Percentiles rank a stretch among this genome's conserved stretches.
Conservation (phyloP, 2,888 invertebrate species). For the Hymenopus coronatus region DNA sequence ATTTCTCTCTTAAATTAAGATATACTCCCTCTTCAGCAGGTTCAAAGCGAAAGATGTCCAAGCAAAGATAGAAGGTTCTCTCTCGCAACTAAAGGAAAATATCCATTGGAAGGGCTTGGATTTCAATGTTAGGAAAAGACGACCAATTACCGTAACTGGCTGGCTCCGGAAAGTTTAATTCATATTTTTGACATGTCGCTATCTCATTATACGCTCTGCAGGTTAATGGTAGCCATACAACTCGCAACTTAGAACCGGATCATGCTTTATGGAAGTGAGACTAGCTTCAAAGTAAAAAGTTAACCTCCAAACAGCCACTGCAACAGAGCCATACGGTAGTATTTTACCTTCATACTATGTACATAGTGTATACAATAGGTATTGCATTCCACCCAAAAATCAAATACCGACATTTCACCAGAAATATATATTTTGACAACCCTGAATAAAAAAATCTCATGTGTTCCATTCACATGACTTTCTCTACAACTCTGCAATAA, state of each 20-base stretch:
- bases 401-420: no score
- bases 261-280: background rate
- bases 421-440: no score
- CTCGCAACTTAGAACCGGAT: background rate
- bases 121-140: slow-evolving; percentile 13
- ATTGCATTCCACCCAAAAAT: no score
- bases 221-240: background rate
- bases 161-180: slow-evolving; percentile 9
- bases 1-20: slow-evolving; percentile 21
- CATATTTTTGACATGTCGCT: slow-evolving; percentile 15
- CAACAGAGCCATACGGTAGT: background rate
- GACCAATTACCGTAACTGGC: slow-evolving; percentile 17
- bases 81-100: slow-evolving; percentile 10
- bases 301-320: background rate
- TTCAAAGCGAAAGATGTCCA: slow-evolving; percentile 17
- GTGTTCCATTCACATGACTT: no score
- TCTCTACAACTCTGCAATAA: no score
- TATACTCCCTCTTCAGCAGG: background rate
- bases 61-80: slow-evolving; percentile 1
- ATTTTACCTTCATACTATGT: no score
- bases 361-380: no score
- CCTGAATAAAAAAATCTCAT: no score
- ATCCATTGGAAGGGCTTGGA: background rate
- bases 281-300: background rate
- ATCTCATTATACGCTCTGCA: background rate